Evolutionary conservation across 2,888 invertebrate species (phyloP), one percentile per base, ranked within the genome.

Genomic region (Rhagophthalmus giganteus): DNA sequence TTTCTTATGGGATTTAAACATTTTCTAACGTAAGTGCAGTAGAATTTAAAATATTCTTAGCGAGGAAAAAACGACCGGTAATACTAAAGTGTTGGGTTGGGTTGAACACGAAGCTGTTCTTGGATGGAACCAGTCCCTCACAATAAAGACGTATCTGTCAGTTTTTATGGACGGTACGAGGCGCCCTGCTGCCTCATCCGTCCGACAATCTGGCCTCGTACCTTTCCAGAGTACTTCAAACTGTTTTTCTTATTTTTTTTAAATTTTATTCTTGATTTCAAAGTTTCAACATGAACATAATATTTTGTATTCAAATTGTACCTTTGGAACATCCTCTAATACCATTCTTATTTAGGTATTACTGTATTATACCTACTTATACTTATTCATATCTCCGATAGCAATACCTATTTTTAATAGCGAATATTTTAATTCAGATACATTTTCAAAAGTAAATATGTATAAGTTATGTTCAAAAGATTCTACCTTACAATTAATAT

Each of bases 101-200:
- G 57, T 50, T 42, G 20, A 54, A 45, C 56, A 52, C 52, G 53
- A 56, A 55, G 42, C 39, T 20, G 51, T 51, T 49, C 51, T 48
- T 45, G 24, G 46, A 54, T 42, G 58, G 54, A 69, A 68, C 69
- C 69, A 68, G 69, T 68, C 66, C 61, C 37, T 63, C 64, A 70
- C 67, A 71, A 73, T 73, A 71, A 71, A 73, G 73, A 73, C 72
- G 70, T 73, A 71, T 70, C 71, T 71, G 73, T 73, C 73, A 72
- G 70, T 66, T 72, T 72, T 72, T 72, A 69, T 71, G 68, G 70
- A 67, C 69, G 68, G 65, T 62, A 55, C 57, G 55, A 61, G 64
- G 63, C 67, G 68, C 66, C 68, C 64, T 67, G 62, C 63, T 46
- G 64, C 64, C 63, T 63, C 62, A 66, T 63, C 67, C 64, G 61